These are phyloP conservation scores for Hypomesus transpacificus DNA, from an alignment of 2,113 vertebrate species.

Conservation along the genomic window DNA sequence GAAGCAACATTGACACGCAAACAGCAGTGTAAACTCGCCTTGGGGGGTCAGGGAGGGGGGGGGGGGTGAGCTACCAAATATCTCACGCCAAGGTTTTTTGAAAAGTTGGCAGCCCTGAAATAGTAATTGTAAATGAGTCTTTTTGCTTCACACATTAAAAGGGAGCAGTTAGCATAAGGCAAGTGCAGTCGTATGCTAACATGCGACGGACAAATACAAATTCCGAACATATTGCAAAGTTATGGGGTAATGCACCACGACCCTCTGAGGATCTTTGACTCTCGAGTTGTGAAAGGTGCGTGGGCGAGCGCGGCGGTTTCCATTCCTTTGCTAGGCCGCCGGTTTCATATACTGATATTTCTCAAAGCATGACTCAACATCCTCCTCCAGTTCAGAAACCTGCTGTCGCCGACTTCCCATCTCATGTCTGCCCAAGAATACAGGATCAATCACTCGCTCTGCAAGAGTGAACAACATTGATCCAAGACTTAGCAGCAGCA, in stretches of 20 bases:
- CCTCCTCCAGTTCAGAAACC: slow-evolving; percentile 62
- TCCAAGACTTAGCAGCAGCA: slow-evolving; percentile 21
- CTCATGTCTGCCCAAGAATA: slow-evolving; percentile 41
- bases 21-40: too few relatives aligned
- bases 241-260: slow-evolving; percentile 18
- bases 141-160: too few relatives aligned
- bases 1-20: too few relatives aligned
- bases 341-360: slow-evolving; percentile 56
- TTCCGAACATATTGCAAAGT: neutral
- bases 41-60: too few relatives aligned
- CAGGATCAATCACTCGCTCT: slow-evolving; percentile 65
- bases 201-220: neutral
- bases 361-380: slow-evolving; percentile 58
- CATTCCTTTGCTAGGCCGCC: slow-evolving; percentile 57
- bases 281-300: slow-evolving; percentile 59
- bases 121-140: too few relatives aligned
- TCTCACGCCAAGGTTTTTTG: too few relatives aligned
- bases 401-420: slow-evolving; percentile 65
- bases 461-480: slow-evolving; percentile 63
- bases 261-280: slow-evolving; percentile 48
- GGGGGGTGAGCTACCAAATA: too few relatives aligned
- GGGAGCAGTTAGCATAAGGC: too few relatives aligned
- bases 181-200: neutral
- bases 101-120: too few relatives aligned
- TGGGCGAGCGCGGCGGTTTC: slow-evolving; percentile 58